Evolutionary conservation across 2,888 invertebrate species (phyloP).

Genomic region (Drosophila greeni): DNA sequence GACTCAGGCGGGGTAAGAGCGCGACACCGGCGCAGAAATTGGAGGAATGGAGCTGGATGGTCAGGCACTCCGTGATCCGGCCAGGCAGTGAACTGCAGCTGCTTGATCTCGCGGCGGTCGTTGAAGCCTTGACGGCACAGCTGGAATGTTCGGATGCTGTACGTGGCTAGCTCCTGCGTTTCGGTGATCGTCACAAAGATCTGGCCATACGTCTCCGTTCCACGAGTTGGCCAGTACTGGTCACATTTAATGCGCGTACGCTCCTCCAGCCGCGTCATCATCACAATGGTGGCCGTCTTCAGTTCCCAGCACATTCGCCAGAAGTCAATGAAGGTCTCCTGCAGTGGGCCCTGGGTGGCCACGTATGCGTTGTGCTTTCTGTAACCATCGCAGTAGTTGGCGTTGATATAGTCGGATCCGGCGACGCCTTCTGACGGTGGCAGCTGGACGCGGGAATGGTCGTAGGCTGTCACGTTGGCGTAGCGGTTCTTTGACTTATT

Average conservation of each 20-base stretch:
- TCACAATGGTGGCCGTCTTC: conserved; percentile 95
- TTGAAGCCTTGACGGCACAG: conserved; percentile 88
- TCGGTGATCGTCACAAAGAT: conserved; percentile 97
- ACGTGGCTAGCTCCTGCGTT: conserved; percentile 97
- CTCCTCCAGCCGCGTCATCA: conserved; percentile 99
- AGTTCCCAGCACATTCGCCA: conserved; percentile 99
- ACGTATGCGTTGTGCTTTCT: conserved; percentile 98
- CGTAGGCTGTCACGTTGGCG: conserved; percentile 99
- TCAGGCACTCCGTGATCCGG: conserved; percentile 99
- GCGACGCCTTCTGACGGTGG: conserved; percentile 92
- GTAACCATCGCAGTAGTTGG: conserved; percentile 99
- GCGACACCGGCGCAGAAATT: conserved; percentile 96
- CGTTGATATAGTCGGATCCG: conserved; percentile 98
- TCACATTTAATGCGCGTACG: conserved; percentile 97
- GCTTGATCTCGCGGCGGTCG: conserved; percentile 96
- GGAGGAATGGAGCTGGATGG: conserved; percentile 98
- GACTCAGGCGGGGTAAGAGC: conserved; percentile 93
- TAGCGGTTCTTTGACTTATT: conserved; percentile 99
- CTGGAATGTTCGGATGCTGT: conserved; percentile 98
- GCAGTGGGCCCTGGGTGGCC: conserved; percentile 98
- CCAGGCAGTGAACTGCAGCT: conserved; percentile 99
- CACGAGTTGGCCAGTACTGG: conserved; percentile 98
- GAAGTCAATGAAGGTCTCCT: conserved; percentile 98
- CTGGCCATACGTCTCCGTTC: conserved; percentile 95
- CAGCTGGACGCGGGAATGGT: conserved; percentile 97